Base-by-base conservation (phyloP, 2,888 invertebrate species). In the Caenorhabditis parvicauda region DNA sequence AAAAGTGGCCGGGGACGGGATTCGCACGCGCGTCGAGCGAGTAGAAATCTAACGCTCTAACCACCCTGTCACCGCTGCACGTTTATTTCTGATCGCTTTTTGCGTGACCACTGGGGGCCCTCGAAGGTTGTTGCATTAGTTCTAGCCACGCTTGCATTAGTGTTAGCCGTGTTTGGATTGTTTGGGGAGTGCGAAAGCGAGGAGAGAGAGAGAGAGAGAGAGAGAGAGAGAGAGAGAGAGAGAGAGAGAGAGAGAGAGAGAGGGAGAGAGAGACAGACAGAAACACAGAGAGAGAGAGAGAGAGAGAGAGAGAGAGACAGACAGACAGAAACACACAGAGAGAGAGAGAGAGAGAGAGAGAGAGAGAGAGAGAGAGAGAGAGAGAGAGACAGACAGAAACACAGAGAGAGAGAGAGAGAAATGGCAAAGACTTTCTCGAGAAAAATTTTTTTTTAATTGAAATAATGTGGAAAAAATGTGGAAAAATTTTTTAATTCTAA, bases 301-400 rank as follows among this genome's bases (percentile, higher is more conserved):
- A 2, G 41, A 50, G 29, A n/a, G 27, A 28, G 21, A 21, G 32
- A 42, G 42, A 43, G 43, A 29, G 19, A 38, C 24, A n/a, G 22
- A 39, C 9, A 4, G 2, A 43, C 9, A 51, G 6, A 12, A 9
- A 50, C 21, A 44, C 35, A 21, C 19, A 25, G 44, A 35, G 27
- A 47, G 25, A 37, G 17, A 45, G 45, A 53, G 27, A 53, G 45
- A 24, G 38, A 37, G 43, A 42, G 28, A 27, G 3, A 24, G 7
- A 24, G 4, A 14, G 38, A n/a, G 37, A 37, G 2, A 9, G 3
- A 35, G 46, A 25, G 6, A 48, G 37, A 37, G 4, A 37, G 22
- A 38, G 3, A 29, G 29, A 9, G 35, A 22, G 27, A 28, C 28
- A 28, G 27, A 22, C 45, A 19, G 2, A 45, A 45, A 9, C 32